phyloP scores from a whole-genome alignment of 1,140 invertebrate genomes.

The Dufourea novaeangliae region DNA sequence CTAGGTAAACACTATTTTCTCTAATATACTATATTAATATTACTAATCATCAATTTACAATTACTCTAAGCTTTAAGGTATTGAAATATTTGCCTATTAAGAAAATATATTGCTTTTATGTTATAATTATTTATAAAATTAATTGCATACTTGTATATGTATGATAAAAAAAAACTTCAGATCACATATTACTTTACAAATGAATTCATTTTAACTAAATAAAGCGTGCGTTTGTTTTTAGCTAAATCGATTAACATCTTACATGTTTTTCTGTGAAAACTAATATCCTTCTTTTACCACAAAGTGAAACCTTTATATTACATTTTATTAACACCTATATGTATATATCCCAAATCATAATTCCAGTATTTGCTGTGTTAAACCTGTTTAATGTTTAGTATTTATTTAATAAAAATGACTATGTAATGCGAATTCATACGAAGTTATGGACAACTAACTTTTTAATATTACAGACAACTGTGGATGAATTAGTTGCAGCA shows the following conservation, averaged over 20 bases:
- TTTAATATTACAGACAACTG: constrained; percentile 84
- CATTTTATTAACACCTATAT: constrained; percentile 6
- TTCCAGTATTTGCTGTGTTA: neutral
- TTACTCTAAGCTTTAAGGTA: neutral
- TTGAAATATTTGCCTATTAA: neutral
- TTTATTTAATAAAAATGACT: neutral
- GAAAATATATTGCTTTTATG: neutral
- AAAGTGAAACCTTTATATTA: constrained; percentile 18
- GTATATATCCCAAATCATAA: neutral
- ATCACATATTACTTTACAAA: neutral
- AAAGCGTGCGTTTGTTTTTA: neutral
- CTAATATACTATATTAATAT: neutral
- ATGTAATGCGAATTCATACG: neutral
- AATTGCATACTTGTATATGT: neutral
- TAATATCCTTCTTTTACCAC: constrained; percentile 61
- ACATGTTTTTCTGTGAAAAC: constrained; percentile 7
- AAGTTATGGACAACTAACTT: constrained; percentile 4
- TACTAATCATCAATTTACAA: neutral
- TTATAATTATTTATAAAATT: neutral
- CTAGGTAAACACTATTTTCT: neutral
- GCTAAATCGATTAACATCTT: neutral
- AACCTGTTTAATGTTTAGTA: neutral
- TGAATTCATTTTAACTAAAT: neutral
- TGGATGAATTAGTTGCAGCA: constrained; percentile 93
- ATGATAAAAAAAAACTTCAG: neutral